Conservation (phyloP, 2,797 vertebrate species). For the Hemibagrus guttatus region DNA sequence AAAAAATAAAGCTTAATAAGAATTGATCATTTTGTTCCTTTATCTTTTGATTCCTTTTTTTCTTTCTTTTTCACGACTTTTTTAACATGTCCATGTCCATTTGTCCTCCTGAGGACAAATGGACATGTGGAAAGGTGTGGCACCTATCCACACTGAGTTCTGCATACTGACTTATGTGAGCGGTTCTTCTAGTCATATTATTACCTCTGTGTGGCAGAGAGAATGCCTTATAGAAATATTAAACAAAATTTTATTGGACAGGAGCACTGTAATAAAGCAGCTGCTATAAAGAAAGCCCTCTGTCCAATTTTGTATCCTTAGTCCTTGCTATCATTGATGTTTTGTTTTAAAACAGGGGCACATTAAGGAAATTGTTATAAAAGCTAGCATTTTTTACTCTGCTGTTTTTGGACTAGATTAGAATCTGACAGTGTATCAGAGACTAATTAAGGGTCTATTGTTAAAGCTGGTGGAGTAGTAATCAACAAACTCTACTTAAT, state of each 20-base stretch:
- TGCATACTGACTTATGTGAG: neutral
- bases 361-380: neutral
- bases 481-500: constrained; percentile 1
- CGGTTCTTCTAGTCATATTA: neutral
- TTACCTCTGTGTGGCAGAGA: neutral
- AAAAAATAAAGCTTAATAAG: neutral
- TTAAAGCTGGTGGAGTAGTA: neutral
- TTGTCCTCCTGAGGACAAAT: neutral
- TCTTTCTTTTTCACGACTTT: neutral
- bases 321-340: neutral
- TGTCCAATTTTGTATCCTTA: neutral
- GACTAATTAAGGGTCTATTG: neutral
- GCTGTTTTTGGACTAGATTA: neutral
- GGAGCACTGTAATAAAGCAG: neutral
- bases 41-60: too few species aligned
- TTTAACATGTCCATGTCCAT: neutral
- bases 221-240: neutral
- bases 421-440: neutral
- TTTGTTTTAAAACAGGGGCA: neutral
- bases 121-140: too few species aligned
- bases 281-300: neutral
- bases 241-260: neutral
- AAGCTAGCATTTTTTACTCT: neutral
- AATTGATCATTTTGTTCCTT: too few species aligned
- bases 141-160: neutral